Base-by-base conservation (phyloP, 1,140 invertebrate genomes). In the Zaprionus ghesquierei region DNA sequence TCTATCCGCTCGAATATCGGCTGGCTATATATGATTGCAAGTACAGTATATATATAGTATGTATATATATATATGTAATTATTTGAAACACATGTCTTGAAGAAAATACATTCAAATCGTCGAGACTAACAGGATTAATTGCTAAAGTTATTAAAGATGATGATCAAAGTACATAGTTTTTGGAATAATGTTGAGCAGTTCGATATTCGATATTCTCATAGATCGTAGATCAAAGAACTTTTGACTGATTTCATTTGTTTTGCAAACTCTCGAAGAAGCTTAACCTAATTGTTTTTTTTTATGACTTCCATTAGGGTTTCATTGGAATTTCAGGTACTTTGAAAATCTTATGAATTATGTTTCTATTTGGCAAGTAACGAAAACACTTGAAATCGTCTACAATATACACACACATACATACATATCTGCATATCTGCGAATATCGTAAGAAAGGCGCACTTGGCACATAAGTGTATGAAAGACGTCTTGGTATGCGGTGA, bases 321-420 rank as follows among this genome's bases (percentile, higher is more conserved):
- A 66, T 71, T 87, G 84, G 77, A 89, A 89, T 84, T 80, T 89
- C 84, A 89, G 84, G 84, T 89, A 89, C 84, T 84, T 89, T 89
- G 56, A 89, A 89, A 89, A 89, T 89, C 84, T 89, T 89, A 89
- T 77, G 84, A 89, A 89, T 89, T 82, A 89, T 87, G 22, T 53
- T 41, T 53, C 22, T 27, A n/a, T 44, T 81, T 84, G 84, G 76
- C 84, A 89, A 84, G 65, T 69, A 79, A 87, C 72, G 73, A 79
- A 82, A 79, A 73, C 65, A 68, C 46, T 60, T 82, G 41, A 64
- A 76, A 59, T 64, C 49, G 46, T 58, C 59, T 76, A 66, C 49
- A 75, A 55, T 64, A 66, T 58, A 55, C 38, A 53, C 69, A n/a
- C n/a, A 55, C 38, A 53, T 8, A 29, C 27, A 29, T 44, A 62